Evolutionary conservation across 92 coral and sea anemone species (phyloP), one percentile per base, ranked within the genome.

Genomic region (Zoanthus gigantus): DNA sequence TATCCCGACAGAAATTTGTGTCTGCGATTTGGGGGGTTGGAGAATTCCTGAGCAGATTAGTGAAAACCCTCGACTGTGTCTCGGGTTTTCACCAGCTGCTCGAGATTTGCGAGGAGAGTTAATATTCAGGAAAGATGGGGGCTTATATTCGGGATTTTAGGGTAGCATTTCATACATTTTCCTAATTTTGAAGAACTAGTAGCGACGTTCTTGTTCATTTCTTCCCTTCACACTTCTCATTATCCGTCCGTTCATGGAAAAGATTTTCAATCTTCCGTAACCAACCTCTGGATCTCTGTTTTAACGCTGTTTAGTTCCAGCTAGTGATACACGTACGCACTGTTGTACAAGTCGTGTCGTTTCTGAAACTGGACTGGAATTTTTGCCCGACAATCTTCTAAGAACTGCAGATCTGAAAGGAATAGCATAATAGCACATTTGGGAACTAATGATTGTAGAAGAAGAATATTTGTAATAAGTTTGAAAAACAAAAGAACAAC

Each of bases 341-440:
- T 81, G 63, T 91, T 90, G 91, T 97, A 97, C 77, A 97, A 29
- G 78, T 97, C 99, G 75, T 88, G 83, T 85, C 99, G 91, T 73
- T 93, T 97, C 82, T 97, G 99, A 23, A 75, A 42, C 61, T 96
- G 98, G 54, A 97, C 96, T 9, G 99, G 99, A 65, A 97, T 83
- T 78, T 94, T 98, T 17, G 94, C 74, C 9, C 99, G 95, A 31
- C 96, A 93, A 63, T 89, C 89, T 17, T 97, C 96, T 77, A 95
- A 83, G 73, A 89, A 91, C 52, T 73, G 76, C 73, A 97, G 90
- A 93, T 97, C 99, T 97, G 72, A 60, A 77, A 77, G 18, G 50
- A 74, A 76, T 2, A 63, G 0, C 8, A 63, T 63, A 52, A 77
- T 52, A 90, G 2, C 2, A 54, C 17, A 42, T 9, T 34, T 7